Percentiles rank a stretch among this genome's conserved stretches.
Evolutionary conservation across 2,797 vertebrate species (phyloP).

Genomic region (Coccyzus lansbergi): DNA sequence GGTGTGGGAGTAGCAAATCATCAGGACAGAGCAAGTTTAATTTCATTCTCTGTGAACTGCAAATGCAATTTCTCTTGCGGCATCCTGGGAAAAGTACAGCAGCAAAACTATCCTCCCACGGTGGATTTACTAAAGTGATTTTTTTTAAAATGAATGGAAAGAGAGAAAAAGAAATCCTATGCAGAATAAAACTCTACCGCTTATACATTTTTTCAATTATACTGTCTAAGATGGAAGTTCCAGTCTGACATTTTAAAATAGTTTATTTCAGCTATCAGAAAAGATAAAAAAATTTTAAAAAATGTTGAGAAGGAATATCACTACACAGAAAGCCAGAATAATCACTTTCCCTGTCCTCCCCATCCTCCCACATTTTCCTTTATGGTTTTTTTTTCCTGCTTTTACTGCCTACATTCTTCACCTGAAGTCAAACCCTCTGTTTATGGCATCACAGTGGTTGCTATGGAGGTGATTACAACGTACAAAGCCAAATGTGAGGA

Average conservation of each 20-base stretch:
- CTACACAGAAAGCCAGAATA: constrained; percentile 7
- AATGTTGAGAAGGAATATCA: no score
- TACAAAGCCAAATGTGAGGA: constrained; percentile 32
- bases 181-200: neutral
- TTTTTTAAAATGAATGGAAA: constrained; percentile 34
- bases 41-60: constrained; percentile 50
- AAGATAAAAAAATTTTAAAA: neutral
- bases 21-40: constrained; percentile 43
- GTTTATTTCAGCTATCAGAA: neutral
- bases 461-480: neutral
- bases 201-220: neutral
- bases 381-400: neutral
- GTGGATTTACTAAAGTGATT: constrained; percentile 32
- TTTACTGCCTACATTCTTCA: constrained; percentile 58
- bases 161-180: neutral
- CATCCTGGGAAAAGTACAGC: constrained; percentile 46
- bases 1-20: constrained; percentile 31
- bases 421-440: constrained; percentile 55
- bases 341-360: constrained; percentile 27
- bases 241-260: neutral
- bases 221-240: neutral
- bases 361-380: constrained; percentile 45
- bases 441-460: constrained; percentile 47
- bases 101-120: constrained; percentile 53
- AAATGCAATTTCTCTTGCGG: constrained; percentile 46